Percentiles rank a stretch among this genome's conserved stretches.
Evolutionary conservation across 2,888 invertebrate species (phyloP).

Genomic region (Drosophila birchii): DNA sequence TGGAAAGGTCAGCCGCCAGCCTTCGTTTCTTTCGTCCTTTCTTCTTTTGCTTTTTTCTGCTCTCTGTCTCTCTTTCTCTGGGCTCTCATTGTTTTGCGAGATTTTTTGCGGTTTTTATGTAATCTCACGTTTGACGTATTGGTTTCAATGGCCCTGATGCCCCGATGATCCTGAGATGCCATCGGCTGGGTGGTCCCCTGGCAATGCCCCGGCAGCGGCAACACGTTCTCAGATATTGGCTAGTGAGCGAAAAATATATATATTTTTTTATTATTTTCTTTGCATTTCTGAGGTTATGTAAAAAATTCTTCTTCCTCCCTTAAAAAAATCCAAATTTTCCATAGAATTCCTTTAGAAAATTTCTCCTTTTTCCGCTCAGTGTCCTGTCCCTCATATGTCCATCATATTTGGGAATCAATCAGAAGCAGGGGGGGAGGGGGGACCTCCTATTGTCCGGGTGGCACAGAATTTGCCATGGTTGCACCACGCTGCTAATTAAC

Average conservation of each 20-base stretch:
- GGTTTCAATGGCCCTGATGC: conserved; percentile 65
- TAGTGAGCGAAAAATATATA: background rate
- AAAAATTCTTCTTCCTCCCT: background rate
- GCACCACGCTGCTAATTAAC: conserved; percentile 69
- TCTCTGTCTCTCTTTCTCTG: conserved; percentile 8
- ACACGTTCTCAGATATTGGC: conserved; percentile 9
- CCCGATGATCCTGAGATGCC: conserved; percentile 27
- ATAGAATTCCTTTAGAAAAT: background rate
- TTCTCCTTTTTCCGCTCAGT: background rate
- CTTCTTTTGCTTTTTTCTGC: background rate
- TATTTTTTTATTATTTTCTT: background rate
- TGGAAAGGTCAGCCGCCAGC: conserved; percentile 70
- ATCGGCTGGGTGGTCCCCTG: conserved; percentile 67
- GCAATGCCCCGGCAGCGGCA: background rate
- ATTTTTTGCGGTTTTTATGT: conserved; percentile 79
- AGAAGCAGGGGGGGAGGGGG: conserved; percentile 39
- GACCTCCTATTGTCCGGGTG: conserved; percentile 44
- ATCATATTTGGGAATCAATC: conserved; percentile 62
- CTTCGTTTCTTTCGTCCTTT: conserved; percentile 11
- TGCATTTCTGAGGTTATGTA: background rate
- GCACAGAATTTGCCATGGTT: conserved; percentile 57
- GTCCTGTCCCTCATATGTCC: conserved; percentile 58
- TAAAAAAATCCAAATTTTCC: background rate
- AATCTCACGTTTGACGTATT: conserved; percentile 81
- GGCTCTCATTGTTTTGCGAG: conserved; percentile 67